Base-by-base conservation (phyloP, 92 coral and sea anemone genomes). In the Zoanthus solanderi region DNA sequence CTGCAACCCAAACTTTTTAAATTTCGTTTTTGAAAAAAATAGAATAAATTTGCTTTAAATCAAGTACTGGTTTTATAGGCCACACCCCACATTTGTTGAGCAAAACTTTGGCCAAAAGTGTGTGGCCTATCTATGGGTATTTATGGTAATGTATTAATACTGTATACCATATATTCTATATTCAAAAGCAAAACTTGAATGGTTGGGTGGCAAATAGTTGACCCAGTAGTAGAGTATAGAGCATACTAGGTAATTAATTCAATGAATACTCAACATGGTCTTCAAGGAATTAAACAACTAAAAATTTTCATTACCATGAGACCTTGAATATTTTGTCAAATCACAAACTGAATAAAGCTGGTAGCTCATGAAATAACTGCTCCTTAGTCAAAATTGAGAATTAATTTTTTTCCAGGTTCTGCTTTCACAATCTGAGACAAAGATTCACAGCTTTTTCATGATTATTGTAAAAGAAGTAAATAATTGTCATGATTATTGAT, bases 321-420 rank as follows among this genome's bases (percentile, higher is more conserved):
- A 57, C 63, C 13, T 57, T 57, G 63, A 57, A 12, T 57, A 57
- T 57, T 14, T 58, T 18, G 7, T 6, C 65, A 58, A 58, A 58
- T 58, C 65, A 15, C 28, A 58, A 58, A 14, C 65, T 58, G 23
- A 58, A 58, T 14, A 58, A 58, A 58, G 65, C 65, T 58, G 65
- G 23, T 58, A 58, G 68, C 17, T 61, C 68, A 61, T 61, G 68
- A 61, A 61, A 61, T 53, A 61, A 61, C 68, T 61, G 68, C 68
- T 61, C 68, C 68, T 61, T 16, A 61, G 28, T 61, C 68, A 10
- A 61, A 61, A 61, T 58, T 61, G 68, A 61, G 68, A 61, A 16
- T 37, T 37, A 37, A 0, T 34, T 61, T 61, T 61, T 61, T 61
- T 61, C 68, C 68, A 61, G 31, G 68, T 61, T 61, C 28, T 23